Percentiles rank a stretch among this genome's conserved stretches.
Evolutionary conservation across 2,113 vertebrate species (phyloP).

Genomic region (Triplophysa rosa): DNA sequence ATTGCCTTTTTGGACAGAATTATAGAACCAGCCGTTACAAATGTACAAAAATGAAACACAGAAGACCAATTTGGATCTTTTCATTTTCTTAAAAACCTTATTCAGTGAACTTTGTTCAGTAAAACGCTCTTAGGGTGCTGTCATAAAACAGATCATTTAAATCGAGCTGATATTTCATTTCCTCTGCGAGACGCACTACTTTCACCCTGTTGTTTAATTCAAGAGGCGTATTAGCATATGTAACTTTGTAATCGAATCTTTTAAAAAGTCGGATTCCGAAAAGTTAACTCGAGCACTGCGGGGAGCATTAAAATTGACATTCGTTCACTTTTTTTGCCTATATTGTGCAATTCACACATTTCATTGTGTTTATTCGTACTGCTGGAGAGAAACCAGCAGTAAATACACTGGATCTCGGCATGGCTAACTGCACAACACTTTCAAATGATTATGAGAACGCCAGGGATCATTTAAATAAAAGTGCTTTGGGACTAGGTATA

Average conservation of each 20-base stretch:
- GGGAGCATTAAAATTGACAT: constrained; percentile 54
- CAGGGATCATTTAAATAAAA: constrained; percentile 53
- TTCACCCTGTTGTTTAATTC: constrained; percentile 23
- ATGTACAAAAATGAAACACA: neutral
- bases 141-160: constrained; percentile 3
- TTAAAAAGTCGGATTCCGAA: neutral
- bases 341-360: constrained; percentile 45
- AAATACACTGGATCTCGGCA: constrained; percentile 54
- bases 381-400: constrained; percentile 41
- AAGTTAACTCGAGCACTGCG: constrained; percentile 1
- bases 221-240: constrained; percentile 21
- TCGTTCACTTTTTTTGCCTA: constrained; percentile 55
- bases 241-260: neutral
- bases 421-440: constrained; percentile 40
- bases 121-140: neutral
- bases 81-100: neutral
- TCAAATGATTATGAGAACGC: constrained; percentile 50
- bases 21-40: neutral
- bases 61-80: neutral
- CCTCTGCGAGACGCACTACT: neutral
- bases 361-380: constrained; percentile 5
- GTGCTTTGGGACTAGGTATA: constrained; percentile 49
- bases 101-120: neutral
- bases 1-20: neutral
- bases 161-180: constrained; percentile 27